Evolutionary conservation across 1,140 invertebrate species (phyloP).

Genomic region (Antheraea mylitta): DNA sequence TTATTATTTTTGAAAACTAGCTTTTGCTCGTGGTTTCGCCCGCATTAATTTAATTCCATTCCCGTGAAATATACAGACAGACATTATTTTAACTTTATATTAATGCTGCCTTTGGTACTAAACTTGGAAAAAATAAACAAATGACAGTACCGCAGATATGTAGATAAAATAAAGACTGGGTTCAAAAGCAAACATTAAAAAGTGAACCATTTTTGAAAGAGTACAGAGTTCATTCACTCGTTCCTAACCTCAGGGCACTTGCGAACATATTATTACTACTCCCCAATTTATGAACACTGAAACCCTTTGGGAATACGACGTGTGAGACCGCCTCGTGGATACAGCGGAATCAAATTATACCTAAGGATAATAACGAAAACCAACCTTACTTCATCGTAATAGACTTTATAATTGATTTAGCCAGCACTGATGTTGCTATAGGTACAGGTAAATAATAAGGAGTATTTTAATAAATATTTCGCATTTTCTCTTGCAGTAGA

Average conservation of each 20-base stretch:
- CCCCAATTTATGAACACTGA: conserved; percentile 58
- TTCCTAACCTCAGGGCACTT: conserved; percentile 39
- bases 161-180: conserved; percentile 31
- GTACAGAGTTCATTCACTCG: conserved; percentile 53
- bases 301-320: conserved; percentile 50
- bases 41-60: too few relatives aligned
- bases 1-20: too few relatives aligned
- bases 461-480: conserved; percentile 35
- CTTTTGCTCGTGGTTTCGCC: too few relatives aligned
- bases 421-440: conserved; percentile 13
- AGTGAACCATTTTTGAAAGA: not conserved
- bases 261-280: conserved; percentile 52
- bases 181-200: not conserved
- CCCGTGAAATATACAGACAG: too few relatives aligned
- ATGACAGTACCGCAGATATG: too few relatives aligned
- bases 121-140: too few relatives aligned
- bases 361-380: conserved; percentile 7
- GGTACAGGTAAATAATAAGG: conserved; percentile 39
- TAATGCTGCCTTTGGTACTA: too few relatives aligned
- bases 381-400: conserved; percentile 10
- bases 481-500: conserved; percentile 23
- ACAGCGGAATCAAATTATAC: conserved; percentile 27
- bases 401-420: conserved; percentile 28
- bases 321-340: conserved; percentile 59
- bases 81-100: too few relatives aligned